Conservation (phyloP, 2,113 vertebrate species). For the Notarius lentiginosus region DNA sequence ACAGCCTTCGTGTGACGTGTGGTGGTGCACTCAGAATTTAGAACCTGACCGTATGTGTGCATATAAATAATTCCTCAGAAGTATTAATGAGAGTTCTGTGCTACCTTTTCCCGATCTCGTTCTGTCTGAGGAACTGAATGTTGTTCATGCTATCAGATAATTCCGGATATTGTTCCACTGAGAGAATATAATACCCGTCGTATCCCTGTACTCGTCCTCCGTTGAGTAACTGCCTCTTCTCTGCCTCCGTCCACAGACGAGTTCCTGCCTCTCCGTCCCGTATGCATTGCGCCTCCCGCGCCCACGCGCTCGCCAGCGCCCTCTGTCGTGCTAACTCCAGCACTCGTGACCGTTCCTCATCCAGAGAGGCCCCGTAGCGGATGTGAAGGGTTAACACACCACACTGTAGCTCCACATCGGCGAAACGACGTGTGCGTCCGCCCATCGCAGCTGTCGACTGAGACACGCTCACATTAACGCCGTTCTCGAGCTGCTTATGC, state of each 20-base stretch:
- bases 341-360: conserved; percentile 94
- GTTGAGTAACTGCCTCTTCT: conserved; percentile 95
- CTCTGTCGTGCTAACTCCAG: conserved; percentile 92
- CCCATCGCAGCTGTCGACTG: conserved; percentile 95
- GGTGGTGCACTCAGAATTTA: conserved; percentile 16
- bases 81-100: conserved; percentile 61
- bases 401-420: conserved; percentile 92
- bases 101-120: conserved; percentile 99
- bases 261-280: conserved; percentile 92
- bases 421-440: conserved; percentile 93
- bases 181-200: conserved; percentile 98
- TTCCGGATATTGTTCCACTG: conserved; percentile 98
- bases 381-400: conserved; percentile 89
- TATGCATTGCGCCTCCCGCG: conserved; percentile 89
- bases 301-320: conserved; percentile 89
- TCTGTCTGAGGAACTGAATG: conserved; percentile 97
- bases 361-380: conserved; percentile 92
- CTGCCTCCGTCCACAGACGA: conserved; percentile 94
- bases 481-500: conserved; percentile 91
- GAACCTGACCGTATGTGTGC: conserved; percentile 16
- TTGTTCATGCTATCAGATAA: conserved; percentile 96
- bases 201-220: conserved; percentile 94
- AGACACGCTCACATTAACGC: conserved; percentile 93
- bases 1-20: background rate
- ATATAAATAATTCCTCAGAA: background rate